A percentile compares a stretch with the other conserved stretches of the same genome.
Evolutionary conservation across 1,140 invertebrate species (phyloP).

Genomic region (Drosophila paulistorum): DNA sequence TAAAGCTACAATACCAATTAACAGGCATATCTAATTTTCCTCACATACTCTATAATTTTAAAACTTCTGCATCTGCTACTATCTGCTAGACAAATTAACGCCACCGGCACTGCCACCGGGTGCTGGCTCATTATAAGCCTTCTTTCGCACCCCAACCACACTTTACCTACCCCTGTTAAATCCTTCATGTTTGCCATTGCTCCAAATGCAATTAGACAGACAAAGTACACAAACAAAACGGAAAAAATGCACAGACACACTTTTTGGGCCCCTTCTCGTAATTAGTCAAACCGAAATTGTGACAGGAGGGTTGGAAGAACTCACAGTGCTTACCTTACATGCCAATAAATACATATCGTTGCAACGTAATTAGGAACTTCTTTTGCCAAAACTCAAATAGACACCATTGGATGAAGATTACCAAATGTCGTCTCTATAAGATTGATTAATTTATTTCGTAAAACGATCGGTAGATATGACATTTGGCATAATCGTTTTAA

Average conservation of each 20-base stretch:
- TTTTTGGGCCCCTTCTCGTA: slow-evolving; percentile 17
- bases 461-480: too few relatives aligned
- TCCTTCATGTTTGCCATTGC: slow-evolving; percentile 41
- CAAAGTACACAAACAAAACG: slow-evolving; percentile 36
- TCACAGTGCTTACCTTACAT: neutral
- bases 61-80: slow-evolving; percentile 37
- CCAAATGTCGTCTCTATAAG: neutral
- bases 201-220: slow-evolving; percentile 68
- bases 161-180: slow-evolving; percentile 2
- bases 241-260: slow-evolving; percentile 18
- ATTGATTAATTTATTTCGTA: too few relatives aligned
- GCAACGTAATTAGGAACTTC: slow-evolving; percentile 71
- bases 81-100: slow-evolving; percentile 62
- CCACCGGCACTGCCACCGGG: slow-evolving; percentile 26
- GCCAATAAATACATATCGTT: slow-evolving; percentile 57
- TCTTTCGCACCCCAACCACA: neutral
- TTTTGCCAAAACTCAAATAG: slow-evolving; percentile 46
- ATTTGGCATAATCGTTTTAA: too few relatives aligned
- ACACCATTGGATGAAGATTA: slow-evolving; percentile 21
- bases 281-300: slow-evolving; percentile 68
- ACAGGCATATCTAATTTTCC: slow-evolving; percentile 62
- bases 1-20: slow-evolving; percentile 68
- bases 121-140: slow-evolving; percentile 64
- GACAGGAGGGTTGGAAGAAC: slow-evolving; percentile 36
- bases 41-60: slow-evolving; percentile 61